Base-by-base conservation (phyloP, 2,797 vertebrate species). In the Manis crassicaudata region DNA sequence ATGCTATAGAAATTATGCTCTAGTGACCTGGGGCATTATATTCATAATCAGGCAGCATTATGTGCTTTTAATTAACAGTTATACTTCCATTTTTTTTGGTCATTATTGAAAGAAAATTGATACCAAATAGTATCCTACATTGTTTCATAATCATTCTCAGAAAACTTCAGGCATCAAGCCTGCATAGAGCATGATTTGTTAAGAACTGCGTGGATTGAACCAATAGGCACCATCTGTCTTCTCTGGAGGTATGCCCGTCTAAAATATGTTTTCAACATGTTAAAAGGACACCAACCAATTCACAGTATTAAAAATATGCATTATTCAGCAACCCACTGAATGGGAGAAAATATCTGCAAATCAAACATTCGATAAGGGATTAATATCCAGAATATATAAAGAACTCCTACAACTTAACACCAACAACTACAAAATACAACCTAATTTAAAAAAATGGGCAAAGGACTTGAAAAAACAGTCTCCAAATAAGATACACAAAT, bases 11-110 rank as follows among this genome's bases (percentile, higher is more conserved):
- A 97, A 97, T 97, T 97, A 77, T 94, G 96, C 93, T 98, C 43
- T 11, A 79, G 94, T 98, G 98, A 98, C 84, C 95, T 97, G 82
- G 94, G 98, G 92, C 96, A 97, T 98, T 98, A 98, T 97, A 94
- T 96, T 97, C 96, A 90, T 96, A 96, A 97, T 97, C 94, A 97
- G 96, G 87, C 95, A 97, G 96, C 93, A 92, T 96, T 97, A 92
- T 89, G 87, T 97, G 94, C 96, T 97, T 98, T 88, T 97, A 98
- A 98, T 98, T 98, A 98, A 96, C 89, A 97, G 92, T 96, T 97
- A 75, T 96, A 88, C 97, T 97, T 97, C 77, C 87, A 97, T 98
- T 98, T 98, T 46, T 46, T 82, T 97, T 92, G 72, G 89, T 96
- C 79, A 84, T 72, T 89, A 94, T 76, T 97, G 97, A 98, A 97